Evolutionary conservation across 1,140 invertebrate species (phyloP), one percentile per base, ranked within the genome.

Genomic region (Lineus longissimus): DNA sequence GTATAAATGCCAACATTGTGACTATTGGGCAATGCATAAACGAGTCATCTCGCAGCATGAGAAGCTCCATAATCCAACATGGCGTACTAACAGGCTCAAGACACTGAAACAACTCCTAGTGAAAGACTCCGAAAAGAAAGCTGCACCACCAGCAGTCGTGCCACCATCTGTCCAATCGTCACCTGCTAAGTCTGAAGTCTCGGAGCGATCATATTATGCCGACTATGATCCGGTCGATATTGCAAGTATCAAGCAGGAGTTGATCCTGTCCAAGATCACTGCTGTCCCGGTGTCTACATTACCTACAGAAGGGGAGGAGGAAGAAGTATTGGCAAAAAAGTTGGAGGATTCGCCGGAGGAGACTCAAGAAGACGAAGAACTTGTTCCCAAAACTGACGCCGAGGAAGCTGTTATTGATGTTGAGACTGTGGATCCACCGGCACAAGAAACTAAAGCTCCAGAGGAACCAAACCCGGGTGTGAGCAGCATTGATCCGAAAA

Each of bases 21-120:
- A 88, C 64, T 94, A 92, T 73, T 91, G 90, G 75, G 91, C 92
- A 0, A 89, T 87, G 30, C 90, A 90, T 76, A 85, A 88, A 47
- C 88, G 92, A 72, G 82, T 93, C 15, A 80, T 94, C 1, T 87
- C 88, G 71, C 89, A 91, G 72, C 91, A 93, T 76, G 83, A 89
- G 72, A 84, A 89, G 78, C 86, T 92, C 1, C 91, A 93, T 77
- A 87, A 88, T 54, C 74, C 70, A 2, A 36, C 33, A n/a, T 36
- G 55, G 15, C 59, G 59, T 19, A n/a, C n/a, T 9, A 23, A n/a
- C 17, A n/a, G 17, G 25, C 22, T 22, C 7, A 7, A 6, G 62
- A 31, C 7, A 33, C 61, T 40, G 41, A 62, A n/a, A 27, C 2
- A 0, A 43, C 59, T 7, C 54, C 30, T 59, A 47, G 59, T 11